Evolutionary conservation across 53 echinoderm and acorn worm genomes (phyloP), one percentile per base, ranked within the genome.

Genomic region (Apostichopus leukothele): DNA sequence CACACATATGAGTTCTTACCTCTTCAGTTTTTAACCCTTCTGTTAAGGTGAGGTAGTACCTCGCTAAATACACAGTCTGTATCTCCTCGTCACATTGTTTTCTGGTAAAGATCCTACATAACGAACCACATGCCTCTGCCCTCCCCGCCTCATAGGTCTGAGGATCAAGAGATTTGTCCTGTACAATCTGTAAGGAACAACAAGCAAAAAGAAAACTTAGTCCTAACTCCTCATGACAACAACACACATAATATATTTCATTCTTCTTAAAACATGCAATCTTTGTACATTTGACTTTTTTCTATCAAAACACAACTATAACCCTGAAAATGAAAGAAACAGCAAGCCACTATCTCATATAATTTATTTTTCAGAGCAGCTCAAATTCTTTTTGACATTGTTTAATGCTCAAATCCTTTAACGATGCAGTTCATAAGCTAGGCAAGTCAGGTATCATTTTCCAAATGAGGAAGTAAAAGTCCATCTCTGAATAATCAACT

Each of bases 131-230:
- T 3, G 99, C 99, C 87, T 99, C 99, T 5, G 99, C 99, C 13
- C 99, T 90, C 52, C 99, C 99, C 0, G 93, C 96, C 90, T 99
- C 99, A 78, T 96, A 99, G 74, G 91, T 95, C 83, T 99, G 94
- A 1, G 94, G 94, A 53, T 87, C 88, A 4, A 87, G 16, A 53
- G 88, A 87, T 50, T 87, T 87, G 88, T 87, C 88, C 19, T 87
- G 75, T 51, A 87, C 19, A 9, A 54, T 75, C 88, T 87, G 26
- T 1, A 71, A 18, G 57, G 57, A 10, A 39, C 3, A 39, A 39
- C 39, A 39, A 3, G 0, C 25, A 39, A 39, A 39, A 39, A 39
- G 3, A 39, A 39, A 39, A 39, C 3, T 39, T 39, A 67, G 14
- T 67, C 68, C 68, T n/a, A 4, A 67, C 68, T 67, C 68, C 68